Percentiles rank a stretch among this genome's conserved stretches.
phyloP scores from a whole-genome alignment of 2,797 vertebrate genomes.

The Scleropages formosus region DNA sequence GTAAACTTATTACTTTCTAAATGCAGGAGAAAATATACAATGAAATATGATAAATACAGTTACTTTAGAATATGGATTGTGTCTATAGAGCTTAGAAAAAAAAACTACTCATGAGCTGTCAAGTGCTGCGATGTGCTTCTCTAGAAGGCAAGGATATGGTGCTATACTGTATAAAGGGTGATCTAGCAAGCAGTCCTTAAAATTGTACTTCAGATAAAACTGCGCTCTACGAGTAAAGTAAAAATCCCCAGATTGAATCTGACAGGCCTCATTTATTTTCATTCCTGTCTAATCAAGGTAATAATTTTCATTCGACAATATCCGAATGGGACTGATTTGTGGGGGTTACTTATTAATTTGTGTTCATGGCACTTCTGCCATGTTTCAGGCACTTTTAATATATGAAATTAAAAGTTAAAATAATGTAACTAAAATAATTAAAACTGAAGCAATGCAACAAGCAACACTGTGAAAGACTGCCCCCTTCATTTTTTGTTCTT shows the following conservation, averaged over 20 bases:
- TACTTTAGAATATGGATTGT: neutral
- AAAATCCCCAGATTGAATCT: constrained; percentile 24
- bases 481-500: no score
- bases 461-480: no score
- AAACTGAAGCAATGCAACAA: no score
- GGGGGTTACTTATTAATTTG: constrained; percentile 8
- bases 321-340: neutral
- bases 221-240: constrained; percentile 1
- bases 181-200: neutral
- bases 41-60: neutral
- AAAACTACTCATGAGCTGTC: neutral
- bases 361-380: no score
- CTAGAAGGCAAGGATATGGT: neutral
- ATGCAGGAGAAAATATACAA: no score
- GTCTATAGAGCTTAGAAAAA: neutral
- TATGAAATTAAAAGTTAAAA: neutral
- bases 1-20: neutral
- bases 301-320: constrained; percentile 15
- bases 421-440: no score
- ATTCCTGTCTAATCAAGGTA: constrained; percentile 25
- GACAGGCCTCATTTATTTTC: constrained; percentile 25
- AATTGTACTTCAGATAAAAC: neutral
- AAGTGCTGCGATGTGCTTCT: neutral
- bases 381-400: neutral
- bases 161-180: neutral